Base-by-base conservation (phyloP, 2,797 vertebrate genomes). In the Syngnathus acus region DNA sequence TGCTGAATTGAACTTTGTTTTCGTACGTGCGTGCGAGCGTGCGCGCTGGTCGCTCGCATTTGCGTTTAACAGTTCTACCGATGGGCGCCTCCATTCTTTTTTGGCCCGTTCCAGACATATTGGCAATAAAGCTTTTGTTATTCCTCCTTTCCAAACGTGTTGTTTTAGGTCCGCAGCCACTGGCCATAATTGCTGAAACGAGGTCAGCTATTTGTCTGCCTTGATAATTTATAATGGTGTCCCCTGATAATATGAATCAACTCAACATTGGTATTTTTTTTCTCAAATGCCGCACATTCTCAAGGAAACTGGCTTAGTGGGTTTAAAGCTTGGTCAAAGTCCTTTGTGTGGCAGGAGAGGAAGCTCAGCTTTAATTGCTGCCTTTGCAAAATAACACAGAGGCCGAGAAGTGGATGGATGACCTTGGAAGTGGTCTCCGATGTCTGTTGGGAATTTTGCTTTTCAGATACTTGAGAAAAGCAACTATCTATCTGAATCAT, bases 151-250 rank as follows among this genome's bases (percentile, higher is more conserved):
- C 71, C 67, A 78, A 87, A 82, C 78, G 74, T 72, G 82, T 88
- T 88, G 80, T 85, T 85, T 85, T 87, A 86, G 81, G 85, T 84
- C 62, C 69, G 61, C 55, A 65, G 85, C 86, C 84, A 86, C 84
- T 79, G 74, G 58, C 79, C 82, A 82, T 82, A 84, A 86, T 85
- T 86, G 75, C 80, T 73, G 72, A 75, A 80, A 77, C 71, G 75
- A 76, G 84, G 82, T 83, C 83, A 82, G 77, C 77, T 87, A 79
- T 84, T 85, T 80, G 70, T 81, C 84, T 75, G 77, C 71, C 65
- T 77, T 71, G 67, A 59, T 84, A 80, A 84, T 88, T 86, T 83
- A 83, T 77, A 76, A n/a, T 68, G 70, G 70, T 75, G 79, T 83
- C 79, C 74, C 66, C 72, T 69, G 68, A 78, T 81, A 78, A 86